phyloP scores from a whole-genome alignment of 2,797 vertebrate genomes.

The Pipistrellus nathusii region DNA sequence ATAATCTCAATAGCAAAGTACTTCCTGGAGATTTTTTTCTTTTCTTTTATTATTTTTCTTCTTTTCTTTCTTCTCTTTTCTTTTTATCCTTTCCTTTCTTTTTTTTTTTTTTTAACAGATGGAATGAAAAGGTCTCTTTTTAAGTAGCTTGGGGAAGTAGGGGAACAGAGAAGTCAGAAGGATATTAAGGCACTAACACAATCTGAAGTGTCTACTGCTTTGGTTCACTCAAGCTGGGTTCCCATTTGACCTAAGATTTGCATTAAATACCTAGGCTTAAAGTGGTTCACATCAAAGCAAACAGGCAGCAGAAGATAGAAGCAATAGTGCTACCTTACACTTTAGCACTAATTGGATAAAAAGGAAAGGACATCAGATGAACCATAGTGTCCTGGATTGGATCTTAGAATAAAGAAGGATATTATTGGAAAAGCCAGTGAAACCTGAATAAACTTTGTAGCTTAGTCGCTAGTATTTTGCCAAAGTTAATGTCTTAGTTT shows the following conservation, averaged over 20 bases:
- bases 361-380: neutral
- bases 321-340: neutral
- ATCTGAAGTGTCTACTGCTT: neutral
- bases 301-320: neutral
- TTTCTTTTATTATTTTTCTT: neutral
- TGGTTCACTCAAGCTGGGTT: neutral
- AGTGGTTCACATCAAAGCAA: slow-evolving; percentile 50
- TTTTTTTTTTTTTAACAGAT: slow-evolving; percentile 41
- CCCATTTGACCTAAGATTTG: neutral
- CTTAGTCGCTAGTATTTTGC: neutral
- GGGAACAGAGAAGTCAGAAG: neutral
- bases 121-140: neutral
- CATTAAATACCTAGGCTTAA: neutral
- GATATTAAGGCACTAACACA: neutral
- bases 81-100: neutral
- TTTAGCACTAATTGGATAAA: slow-evolving; percentile 12
- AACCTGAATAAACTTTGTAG: neutral
- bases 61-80: neutral
- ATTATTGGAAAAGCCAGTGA: neutral
- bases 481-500: neutral
- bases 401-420: neutral
- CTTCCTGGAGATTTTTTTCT: neutral
- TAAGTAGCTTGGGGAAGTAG: neutral
- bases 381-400: neutral
- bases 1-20: slow-evolving; percentile 46